These are phyloP conservation scores for Balearica regulorum DNA, from an alignment of 2,797 vertebrate species.

Conservation along the genomic window DNA sequence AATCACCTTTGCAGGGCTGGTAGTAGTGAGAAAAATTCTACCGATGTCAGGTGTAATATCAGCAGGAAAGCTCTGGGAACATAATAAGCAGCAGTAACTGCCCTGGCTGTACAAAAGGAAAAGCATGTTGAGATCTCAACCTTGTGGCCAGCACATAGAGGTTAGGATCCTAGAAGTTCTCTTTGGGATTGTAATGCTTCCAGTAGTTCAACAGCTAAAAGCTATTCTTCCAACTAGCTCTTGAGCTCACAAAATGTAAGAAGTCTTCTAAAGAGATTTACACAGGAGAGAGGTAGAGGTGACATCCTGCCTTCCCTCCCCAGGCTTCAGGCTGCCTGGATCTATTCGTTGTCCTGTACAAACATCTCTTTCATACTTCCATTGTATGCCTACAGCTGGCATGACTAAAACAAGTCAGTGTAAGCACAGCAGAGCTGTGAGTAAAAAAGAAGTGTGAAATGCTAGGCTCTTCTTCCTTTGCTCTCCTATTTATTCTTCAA, in stretches of 20 bases:
- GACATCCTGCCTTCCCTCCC: neutral
- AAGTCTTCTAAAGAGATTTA: neutral
- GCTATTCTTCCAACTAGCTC: neutral
- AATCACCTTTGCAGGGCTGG: neutral
- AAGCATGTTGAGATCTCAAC: neutral
- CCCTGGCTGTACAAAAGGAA: neutral
- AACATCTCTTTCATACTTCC: neutral
- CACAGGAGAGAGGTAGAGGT: neutral
- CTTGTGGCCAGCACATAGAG: neutral
- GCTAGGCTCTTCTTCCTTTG: neutral
- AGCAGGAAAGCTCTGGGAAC: neutral
- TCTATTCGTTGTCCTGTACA: neutral
- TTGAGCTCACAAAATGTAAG: neutral
- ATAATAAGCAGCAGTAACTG: neutral
- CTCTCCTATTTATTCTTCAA: neutral
- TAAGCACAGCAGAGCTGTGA: neutral
- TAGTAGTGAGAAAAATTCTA: neutral
- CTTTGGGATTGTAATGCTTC: neutral
- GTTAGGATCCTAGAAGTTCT: neutral
- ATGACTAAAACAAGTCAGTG: neutral
- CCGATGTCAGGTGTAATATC: neutral
- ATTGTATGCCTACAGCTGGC: neutral
- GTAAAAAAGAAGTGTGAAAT: neutral
- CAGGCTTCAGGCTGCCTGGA: neutral
- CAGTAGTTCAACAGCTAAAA: neutral